Conservation (phyloP, 1,140 invertebrate species). For the Drosophila sp. region DNA sequence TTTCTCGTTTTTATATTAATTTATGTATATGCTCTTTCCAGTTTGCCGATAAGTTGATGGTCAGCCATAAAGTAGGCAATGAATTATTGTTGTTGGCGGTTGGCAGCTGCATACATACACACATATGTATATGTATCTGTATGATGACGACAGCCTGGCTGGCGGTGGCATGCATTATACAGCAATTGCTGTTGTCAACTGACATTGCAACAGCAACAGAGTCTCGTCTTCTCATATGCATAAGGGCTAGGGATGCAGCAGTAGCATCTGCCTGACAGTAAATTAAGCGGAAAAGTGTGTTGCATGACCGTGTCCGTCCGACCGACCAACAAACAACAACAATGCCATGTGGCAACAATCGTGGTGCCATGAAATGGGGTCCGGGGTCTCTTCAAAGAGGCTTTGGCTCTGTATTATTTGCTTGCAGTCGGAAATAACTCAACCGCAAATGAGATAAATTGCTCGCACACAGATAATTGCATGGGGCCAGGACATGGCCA, state of each 20-base stretch:
- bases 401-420: conserved; percentile 59
- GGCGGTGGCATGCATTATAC: conserved; percentile 69
- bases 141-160: conserved; percentile 38
- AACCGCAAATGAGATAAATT: conserved; percentile 83
- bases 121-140: neutral
- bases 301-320: conserved; percentile 28
- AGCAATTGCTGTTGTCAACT: conserved; percentile 78
- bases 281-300: conserved; percentile 81
- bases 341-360: conserved; percentile 15
- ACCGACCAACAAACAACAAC: conserved; percentile 37
- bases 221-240: conserved; percentile 26
- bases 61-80: conserved; percentile 74
- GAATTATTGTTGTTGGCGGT: conserved; percentile 70
- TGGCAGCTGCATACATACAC: conserved; percentile 19
- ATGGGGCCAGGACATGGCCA: conserved; percentile 40
- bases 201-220: conserved; percentile 33
- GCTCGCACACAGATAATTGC: conserved; percentile 81
- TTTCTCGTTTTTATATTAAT: conserved; percentile 5
- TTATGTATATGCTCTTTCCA: neutral
- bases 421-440: conserved; percentile 80
- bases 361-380: neutral
- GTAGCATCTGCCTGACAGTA: conserved; percentile 72
- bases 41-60: conserved; percentile 74
- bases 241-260: neutral
- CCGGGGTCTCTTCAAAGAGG: neutral